phyloP scores from a whole-genome alignment of 1,140 invertebrate genomes.

The Drosophila lini region DNA sequence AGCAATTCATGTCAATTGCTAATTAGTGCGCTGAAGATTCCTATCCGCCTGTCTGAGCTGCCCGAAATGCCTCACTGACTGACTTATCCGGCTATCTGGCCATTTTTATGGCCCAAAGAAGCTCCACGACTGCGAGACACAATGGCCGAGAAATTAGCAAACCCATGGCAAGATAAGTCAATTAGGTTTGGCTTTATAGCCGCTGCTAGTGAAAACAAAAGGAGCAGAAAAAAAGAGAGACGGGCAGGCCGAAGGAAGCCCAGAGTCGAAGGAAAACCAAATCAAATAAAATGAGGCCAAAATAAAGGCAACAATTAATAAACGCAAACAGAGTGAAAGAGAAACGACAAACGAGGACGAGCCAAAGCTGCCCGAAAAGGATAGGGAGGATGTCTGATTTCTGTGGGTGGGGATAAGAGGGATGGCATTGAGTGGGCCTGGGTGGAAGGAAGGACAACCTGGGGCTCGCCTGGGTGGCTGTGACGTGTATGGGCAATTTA shows the following conservation, averaged over 20 bases:
- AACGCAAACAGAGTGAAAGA: conserved; percentile 71
- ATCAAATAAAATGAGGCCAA: conserved; percentile 81
- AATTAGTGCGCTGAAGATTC: conserved; percentile 82
- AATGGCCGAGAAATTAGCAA: conserved; percentile 81
- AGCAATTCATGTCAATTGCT: conserved; percentile 84
- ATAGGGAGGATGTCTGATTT: conserved; percentile 16
- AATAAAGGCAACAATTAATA: conserved; percentile 82
- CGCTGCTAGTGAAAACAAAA: conserved; percentile 63
- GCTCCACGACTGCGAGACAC: conserved; percentile 47
- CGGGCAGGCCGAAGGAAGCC: conserved; percentile 14
- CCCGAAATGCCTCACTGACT: conserved; percentile 55
- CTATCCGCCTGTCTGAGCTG: conserved; percentile 68
- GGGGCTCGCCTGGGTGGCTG: conserved; percentile 28
- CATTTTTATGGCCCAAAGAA: conserved; percentile 74
- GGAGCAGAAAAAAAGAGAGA: conserved; percentile 48
- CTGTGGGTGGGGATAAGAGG: conserved; percentile 10
- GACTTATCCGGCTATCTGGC: conserved; percentile 68
- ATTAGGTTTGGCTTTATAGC: conserved; percentile 84
- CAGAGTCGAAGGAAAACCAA: conserved; percentile 67
- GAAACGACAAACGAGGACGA: conserved; percentile 53
- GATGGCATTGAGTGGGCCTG: neutral
- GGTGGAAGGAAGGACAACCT: conserved; percentile 19
- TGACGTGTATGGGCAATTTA: conserved; percentile 82
- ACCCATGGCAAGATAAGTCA: conserved; percentile 81
- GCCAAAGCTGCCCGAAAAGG: conserved; percentile 58